Conservation (phyloP, 2,113 vertebrate genomes). For the Cyphomyrus discorhynchus region DNA sequence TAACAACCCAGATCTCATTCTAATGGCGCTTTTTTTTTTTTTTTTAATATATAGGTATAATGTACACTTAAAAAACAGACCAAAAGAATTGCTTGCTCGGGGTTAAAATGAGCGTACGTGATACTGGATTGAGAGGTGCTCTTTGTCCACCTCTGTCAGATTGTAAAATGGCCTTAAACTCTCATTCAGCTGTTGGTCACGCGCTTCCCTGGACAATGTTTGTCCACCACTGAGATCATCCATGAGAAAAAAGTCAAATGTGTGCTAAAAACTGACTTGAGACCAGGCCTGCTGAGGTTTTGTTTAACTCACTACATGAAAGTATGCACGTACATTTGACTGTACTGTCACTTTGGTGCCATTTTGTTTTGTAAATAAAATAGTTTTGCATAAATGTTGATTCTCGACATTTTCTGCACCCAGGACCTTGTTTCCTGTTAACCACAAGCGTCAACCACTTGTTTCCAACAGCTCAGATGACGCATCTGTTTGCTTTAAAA, state of each 20-base stretch:
- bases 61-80: constrained; percentile 64
- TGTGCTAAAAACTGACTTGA: constrained; percentile 46
- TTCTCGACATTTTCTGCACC: background rate
- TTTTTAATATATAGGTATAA: constrained; percentile 25
- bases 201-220: constrained; percentile 71
- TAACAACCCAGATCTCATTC: constrained; percentile 39
- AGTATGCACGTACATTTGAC: constrained; percentile 82
- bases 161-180: constrained; percentile 71
- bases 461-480: background rate
- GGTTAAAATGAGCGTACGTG: constrained; percentile 51
- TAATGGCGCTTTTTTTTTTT: constrained; percentile 49
- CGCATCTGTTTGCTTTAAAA: background rate
- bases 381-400: constrained; percentile 93
- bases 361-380: constrained; percentile 97
- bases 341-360: constrained; percentile 90
- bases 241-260: constrained; percentile 58
- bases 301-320: constrained; percentile 64
- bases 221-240: constrained; percentile 63
- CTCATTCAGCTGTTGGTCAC: constrained; percentile 71
- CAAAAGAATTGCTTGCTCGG: constrained; percentile 36
- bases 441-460: background rate
- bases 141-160: constrained; percentile 52
- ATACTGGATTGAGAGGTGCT: constrained; percentile 59
- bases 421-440: background rate
- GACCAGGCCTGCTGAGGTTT: constrained; percentile 56